A percentile compares a stretch with the other conserved stretches of the same genome.
Conservation (phyloP, 2,797 vertebrate species). For the Poecilia velifera region DNA sequence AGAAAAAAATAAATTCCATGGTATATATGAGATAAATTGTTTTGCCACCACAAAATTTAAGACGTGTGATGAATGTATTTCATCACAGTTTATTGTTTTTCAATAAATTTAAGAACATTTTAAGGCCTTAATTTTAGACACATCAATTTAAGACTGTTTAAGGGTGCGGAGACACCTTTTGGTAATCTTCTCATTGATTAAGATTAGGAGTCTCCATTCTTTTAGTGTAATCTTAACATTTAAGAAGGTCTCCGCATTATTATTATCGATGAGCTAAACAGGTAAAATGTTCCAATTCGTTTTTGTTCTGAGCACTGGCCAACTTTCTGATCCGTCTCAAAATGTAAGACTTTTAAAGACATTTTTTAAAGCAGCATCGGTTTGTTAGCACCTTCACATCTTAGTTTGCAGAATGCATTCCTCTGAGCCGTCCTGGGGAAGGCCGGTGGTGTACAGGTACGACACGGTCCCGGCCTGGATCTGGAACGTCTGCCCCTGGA, state of each 20-base stretch:
- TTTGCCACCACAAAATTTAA: too few relatives aligned
- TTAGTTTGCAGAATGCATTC: not conserved
- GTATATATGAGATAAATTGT: too few relatives aligned
- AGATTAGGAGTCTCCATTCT: not conserved
- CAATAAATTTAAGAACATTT: too few relatives aligned
- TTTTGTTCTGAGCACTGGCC: not conserved
- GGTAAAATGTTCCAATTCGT: not conserved
- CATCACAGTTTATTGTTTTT: too few relatives aligned
- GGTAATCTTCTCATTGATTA: not conserved
- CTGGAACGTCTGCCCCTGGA: conserved; percentile 85
- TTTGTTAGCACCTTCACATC: not conserved
- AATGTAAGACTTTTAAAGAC: too few relatives aligned
- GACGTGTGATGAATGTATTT: too few relatives aligned
- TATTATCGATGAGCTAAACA: not conserved
- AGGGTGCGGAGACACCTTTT: too few relatives aligned
- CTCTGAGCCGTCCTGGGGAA: conserved; percentile 62
- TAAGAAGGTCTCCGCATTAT: not conserved
- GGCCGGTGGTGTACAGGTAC: conserved; percentile 79
- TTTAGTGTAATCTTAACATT: not conserved
- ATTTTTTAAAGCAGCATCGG: not conserved
- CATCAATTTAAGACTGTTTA: too few relatives aligned
- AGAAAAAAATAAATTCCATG: too few relatives aligned
- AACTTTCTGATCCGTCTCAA: not conserved
- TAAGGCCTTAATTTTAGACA: too few relatives aligned
- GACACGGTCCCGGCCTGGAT: conserved; percentile 80